These are phyloP conservation scores for Neodiprion fabricii DNA, from an alignment of 1,140 invertebrate genomes.

Conservation along the genomic window DNA sequence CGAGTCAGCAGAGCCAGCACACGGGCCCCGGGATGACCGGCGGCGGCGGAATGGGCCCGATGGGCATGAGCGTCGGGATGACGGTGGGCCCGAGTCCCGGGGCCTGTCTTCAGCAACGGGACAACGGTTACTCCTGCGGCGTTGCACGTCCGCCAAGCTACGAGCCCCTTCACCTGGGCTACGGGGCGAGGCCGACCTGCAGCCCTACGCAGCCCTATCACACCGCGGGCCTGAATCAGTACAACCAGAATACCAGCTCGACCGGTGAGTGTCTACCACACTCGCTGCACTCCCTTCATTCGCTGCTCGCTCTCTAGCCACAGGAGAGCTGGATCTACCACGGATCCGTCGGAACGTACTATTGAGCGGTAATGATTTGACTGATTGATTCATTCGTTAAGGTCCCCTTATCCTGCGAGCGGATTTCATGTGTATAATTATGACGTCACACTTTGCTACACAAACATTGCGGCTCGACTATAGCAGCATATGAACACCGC, in stretches of 20 bases:
- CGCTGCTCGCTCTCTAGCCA: slow-evolving; percentile 63
- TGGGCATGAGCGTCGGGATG: slow-evolving; percentile 61
- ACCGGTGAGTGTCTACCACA: slow-evolving; percentile 67
- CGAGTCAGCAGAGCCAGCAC: slow-evolving; percentile 49
- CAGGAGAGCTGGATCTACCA: slow-evolving; percentile 46
- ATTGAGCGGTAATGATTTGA: background rate
- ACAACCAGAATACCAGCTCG: slow-evolving; percentile 67
- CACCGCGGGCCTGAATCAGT: slow-evolving; percentile 66
- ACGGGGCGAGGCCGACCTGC: slow-evolving; percentile 69
- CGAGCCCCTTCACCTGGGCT: slow-evolving; percentile 72
- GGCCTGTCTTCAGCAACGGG: slow-evolving; percentile 73
- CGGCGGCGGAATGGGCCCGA: slow-evolving; percentile 59
- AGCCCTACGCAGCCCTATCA: slow-evolving; percentile 73
- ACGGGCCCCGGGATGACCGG: slow-evolving; percentile 54
- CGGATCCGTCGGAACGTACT: slow-evolving; percentile 16
- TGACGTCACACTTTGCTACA: background rate
- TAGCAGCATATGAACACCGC: background rate
- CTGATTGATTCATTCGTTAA: background rate
- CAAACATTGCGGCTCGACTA: background rate
- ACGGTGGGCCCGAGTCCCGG: slow-evolving; percentile 63
- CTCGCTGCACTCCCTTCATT: slow-evolving; percentile 64
- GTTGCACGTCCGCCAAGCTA: slow-evolving; percentile 67
- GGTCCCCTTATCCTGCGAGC: background rate
- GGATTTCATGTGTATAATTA: too few species aligned
- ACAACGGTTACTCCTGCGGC: slow-evolving; percentile 69